Evolutionary conservation across 2,797 vertebrate species (phyloP), one percentile per base, ranked within the genome.

Genomic region (Notoglanidium macrostoma): DNA sequence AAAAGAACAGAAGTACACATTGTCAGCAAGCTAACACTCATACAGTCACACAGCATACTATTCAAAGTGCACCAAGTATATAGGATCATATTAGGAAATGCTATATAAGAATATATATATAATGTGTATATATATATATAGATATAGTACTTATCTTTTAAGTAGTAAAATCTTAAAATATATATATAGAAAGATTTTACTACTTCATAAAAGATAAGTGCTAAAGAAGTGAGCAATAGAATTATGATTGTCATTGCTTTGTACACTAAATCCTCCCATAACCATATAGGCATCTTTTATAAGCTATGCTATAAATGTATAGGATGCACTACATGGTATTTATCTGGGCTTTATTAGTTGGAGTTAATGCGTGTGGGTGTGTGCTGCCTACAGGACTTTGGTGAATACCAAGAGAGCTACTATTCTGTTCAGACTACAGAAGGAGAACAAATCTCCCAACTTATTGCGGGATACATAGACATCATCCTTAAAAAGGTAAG

Each of bases 341-440:
- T 83, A 35, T 83, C 49, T 54, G 35, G 46, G 3, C 10, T 63
- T 46, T 83, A 32, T 54, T 35, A 23, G 44, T 51, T 1, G 4
- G 23, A n/a, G 1, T 78, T 81, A 49, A 82, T 83, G 57, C 80
- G 73, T 72, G 29, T 70, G n/a, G 17, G 63, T 46, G 23, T 73
- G 57, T 83, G 77, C 54, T 63, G 84, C 55, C 57, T 85, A n/a
- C 85, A 99, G 98, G 98, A 99, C 95, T 99, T 99, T 90, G 98
- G 98, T 14, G 98, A 99, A 90, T 99, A 99, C 93, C 98, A 99
- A 93, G 98, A 99, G 93, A 99, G 98, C 92, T 99, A 99, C 94
- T 99, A 99, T 90, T 99, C 98, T 0, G 98, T 99, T 61, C 98
- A 99, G 92, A 99, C 98, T 54, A 99, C 98, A 17, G 98, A 99